phyloP scores from a whole-genome alignment of 2,797 vertebrate species.

The Pogoniulus pusillus region DNA sequence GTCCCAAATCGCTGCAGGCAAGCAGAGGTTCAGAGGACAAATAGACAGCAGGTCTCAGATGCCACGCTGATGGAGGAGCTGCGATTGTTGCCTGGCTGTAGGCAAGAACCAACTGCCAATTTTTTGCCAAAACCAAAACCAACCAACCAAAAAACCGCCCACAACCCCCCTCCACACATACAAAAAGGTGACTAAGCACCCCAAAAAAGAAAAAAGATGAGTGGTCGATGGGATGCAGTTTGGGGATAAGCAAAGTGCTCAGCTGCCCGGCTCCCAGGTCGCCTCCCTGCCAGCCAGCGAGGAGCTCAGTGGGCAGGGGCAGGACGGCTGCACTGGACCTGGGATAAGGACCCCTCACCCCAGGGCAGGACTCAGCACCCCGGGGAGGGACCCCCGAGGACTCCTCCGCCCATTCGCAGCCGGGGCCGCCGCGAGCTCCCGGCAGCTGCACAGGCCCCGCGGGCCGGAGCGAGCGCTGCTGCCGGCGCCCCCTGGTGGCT shows the following conservation, averaged over 20 bases:
- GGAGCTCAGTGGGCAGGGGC: neutral
- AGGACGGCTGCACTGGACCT: too few species aligned
- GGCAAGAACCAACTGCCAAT: neutral
- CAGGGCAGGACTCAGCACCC: too few species aligned
- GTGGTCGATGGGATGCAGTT: too few species aligned
- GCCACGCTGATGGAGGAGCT: fast-evolving
- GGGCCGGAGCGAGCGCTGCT: neutral
- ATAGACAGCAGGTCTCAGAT: fast-evolving
- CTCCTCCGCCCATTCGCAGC: neutral
- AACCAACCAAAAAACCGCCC: too few species aligned
- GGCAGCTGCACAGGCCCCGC: neutral
- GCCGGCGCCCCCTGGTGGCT: neutral
- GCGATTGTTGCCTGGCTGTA: neutral
- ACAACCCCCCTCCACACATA: too few species aligned
- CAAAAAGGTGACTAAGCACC: neutral
- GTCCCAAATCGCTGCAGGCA: neutral
- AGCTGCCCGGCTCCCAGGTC: neutral
- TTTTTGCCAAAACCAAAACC: too few species aligned
- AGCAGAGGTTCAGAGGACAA: neutral
- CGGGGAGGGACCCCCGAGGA: too few species aligned
- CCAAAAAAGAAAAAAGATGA: neutral
- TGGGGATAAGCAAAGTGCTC: too few species aligned
- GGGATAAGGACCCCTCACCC: neutral
- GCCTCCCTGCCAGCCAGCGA: too few species aligned
- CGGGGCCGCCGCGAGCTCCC: neutral